Evolutionary conservation across 2,888 invertebrate species (phyloP).

Genomic region (Villa cingulata): DNA sequence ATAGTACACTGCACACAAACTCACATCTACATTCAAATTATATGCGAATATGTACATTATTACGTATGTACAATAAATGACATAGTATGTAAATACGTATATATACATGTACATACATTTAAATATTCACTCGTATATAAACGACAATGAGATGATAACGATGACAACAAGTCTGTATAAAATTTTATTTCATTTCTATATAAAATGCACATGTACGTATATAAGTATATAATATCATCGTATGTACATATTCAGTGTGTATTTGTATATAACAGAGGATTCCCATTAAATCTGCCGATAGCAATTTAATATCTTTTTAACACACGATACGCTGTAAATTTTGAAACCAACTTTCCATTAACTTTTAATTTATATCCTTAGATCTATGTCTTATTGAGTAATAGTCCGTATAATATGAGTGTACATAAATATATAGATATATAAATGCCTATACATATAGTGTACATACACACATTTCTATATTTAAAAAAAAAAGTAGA

Average conservation of each 20-base stretch:
- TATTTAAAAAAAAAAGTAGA: no score
- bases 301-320: constrained; percentile 13
- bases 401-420: constrained; percentile 1
- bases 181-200: background rate
- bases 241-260: background rate
- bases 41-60: no score
- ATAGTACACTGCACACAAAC: no score
- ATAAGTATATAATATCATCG: background rate
- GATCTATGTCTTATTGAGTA: constrained; percentile 19
- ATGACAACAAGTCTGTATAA: background rate
- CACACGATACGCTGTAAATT: constrained; percentile 10
- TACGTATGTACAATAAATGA: no score
- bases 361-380: constrained; percentile 16
- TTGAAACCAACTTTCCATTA: constrained; percentile 17
- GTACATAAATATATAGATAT: no score
- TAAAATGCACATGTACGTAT: background rate
- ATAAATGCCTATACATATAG: no score
- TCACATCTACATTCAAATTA: no score
- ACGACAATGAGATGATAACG: background rate
- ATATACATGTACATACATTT: no score
- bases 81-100: no score
- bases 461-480: no score
- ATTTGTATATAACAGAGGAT: background rate
- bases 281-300: constrained; percentile 11
- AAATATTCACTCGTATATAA: no score